Conservation (phyloP, 2,888 invertebrate species). For the Apantesis nais region DNA sequence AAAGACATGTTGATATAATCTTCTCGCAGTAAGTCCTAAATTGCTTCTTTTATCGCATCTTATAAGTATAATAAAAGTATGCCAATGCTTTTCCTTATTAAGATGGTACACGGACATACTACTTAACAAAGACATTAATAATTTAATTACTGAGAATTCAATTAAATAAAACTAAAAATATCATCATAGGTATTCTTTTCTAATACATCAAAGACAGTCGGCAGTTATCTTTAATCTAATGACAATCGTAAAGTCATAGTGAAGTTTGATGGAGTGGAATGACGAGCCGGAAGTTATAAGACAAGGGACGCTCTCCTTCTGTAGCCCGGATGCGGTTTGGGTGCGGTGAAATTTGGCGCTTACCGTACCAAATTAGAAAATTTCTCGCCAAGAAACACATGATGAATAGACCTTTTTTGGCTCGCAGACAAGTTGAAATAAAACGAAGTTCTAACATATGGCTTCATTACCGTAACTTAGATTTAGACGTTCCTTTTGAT, state of each 20-base stretch:
- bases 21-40: background rate
- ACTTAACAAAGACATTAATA: background rate
- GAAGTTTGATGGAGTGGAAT: constrained; percentile 58
- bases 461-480: constrained; percentile 46
- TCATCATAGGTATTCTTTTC: constrained; percentile 38
- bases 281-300: constrained; percentile 67
- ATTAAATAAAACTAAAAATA: constrained; percentile 11
- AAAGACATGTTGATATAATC: background rate
- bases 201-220: constrained; percentile 62
- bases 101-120: background rate
- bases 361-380: constrained; percentile 69
- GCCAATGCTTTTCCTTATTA: background rate
- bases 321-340: constrained; percentile 65
- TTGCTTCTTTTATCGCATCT: background rate
- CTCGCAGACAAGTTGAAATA: constrained; percentile 49
- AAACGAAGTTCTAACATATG: constrained; percentile 51
- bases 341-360: constrained; percentile 63
- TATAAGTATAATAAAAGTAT: background rate
- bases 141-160: constrained; percentile 20
- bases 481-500: constrained; percentile 46
- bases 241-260: constrained; percentile 61
- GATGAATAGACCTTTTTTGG: constrained; percentile 62
- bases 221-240: constrained; percentile 50
- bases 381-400: constrained; percentile 55
- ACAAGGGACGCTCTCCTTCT: constrained; percentile 61